Evolutionary conservation across 2,113 vertebrate species (phyloP).

Genomic region (Seriola rivoliana): DNA sequence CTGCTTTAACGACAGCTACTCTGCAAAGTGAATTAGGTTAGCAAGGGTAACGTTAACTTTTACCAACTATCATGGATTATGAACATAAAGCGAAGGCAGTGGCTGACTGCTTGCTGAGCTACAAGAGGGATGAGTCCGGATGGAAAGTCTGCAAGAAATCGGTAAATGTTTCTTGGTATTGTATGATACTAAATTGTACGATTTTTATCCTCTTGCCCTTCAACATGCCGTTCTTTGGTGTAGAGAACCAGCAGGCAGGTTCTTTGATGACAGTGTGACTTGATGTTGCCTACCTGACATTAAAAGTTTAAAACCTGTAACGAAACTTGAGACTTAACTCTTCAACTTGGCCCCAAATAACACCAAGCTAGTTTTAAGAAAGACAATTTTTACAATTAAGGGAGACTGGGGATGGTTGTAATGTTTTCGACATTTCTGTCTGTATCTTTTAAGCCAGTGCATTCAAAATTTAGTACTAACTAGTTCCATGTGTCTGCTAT

Average conservation of each 20-base stretch:
- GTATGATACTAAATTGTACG: not conserved
- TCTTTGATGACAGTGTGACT: not conserved
- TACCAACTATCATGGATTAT: constrained; percentile 80
- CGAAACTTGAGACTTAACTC: not conserved
- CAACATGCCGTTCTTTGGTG: not conserved
- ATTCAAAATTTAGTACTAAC: no score
- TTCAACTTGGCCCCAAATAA: not conserved
- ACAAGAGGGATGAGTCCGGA: constrained; percentile 86
- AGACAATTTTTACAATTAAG: no score
- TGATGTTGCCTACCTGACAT: not conserved
- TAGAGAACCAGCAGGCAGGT: not conserved
- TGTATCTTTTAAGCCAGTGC: no score
- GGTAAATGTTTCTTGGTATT: constrained; percentile 77
- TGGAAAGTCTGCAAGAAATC: constrained; percentile 89
- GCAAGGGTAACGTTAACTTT: not conserved
- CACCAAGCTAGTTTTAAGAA: not conserved
- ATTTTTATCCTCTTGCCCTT: not conserved
- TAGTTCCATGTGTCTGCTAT: no score
- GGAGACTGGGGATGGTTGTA: no score
- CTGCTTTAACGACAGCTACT: not conserved
- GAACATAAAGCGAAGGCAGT: constrained; percentile 75
- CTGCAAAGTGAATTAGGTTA: not conserved
- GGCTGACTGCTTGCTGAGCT: constrained; percentile 84
- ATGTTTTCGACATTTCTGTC: no score
- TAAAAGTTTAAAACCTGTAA: no score